Percentiles rank a stretch among this genome's conserved stretches.
phyloP scores from a whole-genome alignment of 1,140 invertebrate genomes.

The Dreissena polymorpha region DNA sequence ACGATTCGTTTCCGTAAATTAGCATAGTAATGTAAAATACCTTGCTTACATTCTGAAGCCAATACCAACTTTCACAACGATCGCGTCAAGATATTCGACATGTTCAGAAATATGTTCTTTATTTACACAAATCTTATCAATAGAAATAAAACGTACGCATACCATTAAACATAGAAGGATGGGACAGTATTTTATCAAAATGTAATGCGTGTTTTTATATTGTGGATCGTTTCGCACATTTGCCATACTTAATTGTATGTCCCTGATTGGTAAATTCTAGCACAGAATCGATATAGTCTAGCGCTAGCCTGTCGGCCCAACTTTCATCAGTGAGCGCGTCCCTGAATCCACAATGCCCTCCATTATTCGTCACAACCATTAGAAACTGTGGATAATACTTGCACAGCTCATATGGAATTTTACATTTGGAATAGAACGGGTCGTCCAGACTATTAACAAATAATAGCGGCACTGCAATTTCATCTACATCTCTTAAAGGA shows the following conservation, averaged over 20 bases:
- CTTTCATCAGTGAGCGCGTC: conserved; percentile 56
- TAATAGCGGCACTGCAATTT: conserved; percentile 73
- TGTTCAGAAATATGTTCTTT: no score
- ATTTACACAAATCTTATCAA: no score
- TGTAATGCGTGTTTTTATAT: conserved; percentile 25
- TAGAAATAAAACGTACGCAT: no score
- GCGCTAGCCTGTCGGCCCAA: conserved; percentile 66
- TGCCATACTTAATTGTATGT: conserved; percentile 62
- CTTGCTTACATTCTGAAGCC: no score
- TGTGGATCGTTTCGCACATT: conserved; percentile 57
- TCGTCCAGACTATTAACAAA: conserved; percentile 74
- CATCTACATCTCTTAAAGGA: conserved; percentile 73
- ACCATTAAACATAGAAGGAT: no score
- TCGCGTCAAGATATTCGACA: no score
- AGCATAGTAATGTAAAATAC: no score
- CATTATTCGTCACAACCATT: conserved; percentile 65
- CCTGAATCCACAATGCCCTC: conserved; percentile 75
- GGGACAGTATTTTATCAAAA: no score
- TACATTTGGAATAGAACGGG: conserved; percentile 63
- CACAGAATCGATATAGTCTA: conserved; percentile 69
- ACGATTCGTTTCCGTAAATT: no score
- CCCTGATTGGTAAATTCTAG: conserved; percentile 66
- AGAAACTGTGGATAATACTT: conserved; percentile 74
- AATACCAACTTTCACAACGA: no score
- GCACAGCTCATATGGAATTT: conserved; percentile 74